These are phyloP conservation scores for Hydrozoanthus tunicans DNA, from an alignment of 64 coral and sea anemone genomes.

Conservation along the genomic window DNA sequence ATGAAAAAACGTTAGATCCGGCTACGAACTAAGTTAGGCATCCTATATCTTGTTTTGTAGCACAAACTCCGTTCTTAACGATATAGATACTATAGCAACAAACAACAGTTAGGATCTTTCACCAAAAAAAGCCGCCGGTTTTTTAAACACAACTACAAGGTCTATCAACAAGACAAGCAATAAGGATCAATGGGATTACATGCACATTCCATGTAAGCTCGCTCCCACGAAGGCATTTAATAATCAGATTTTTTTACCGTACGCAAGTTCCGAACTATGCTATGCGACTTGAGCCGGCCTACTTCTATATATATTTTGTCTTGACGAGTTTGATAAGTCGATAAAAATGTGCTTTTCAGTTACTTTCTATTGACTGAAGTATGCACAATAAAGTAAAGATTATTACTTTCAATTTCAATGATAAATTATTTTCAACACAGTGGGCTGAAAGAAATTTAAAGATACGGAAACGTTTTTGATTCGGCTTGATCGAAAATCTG, in stretches of 20 bases:
- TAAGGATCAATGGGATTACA: neutral
- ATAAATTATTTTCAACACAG: neutral
- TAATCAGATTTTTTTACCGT: neutral
- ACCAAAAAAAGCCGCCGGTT: neutral
- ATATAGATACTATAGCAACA: no score
- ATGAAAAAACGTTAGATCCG: no score
- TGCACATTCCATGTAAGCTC: neutral
- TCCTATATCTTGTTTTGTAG: no score
- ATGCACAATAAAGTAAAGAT: neutral
- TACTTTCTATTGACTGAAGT: no score
- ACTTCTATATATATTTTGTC: no score
- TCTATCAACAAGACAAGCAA: slow-evolving; percentile 4
- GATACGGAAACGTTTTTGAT: neutral
- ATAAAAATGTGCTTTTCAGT: no score
- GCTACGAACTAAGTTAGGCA: no score
- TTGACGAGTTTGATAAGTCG: no score
- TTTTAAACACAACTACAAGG: neutral
- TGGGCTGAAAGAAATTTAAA: neutral
- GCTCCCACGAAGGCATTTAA: neutral
- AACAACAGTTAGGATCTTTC: neutral
- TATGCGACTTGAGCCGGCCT: neutral
- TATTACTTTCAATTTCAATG: neutral
- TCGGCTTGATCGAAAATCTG: neutral
- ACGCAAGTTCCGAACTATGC: no score
- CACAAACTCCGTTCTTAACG: no score